These are phyloP conservation scores for Xanthia togata DNA, from an alignment of 2,888 invertebrate genomes.

Conservation along the genomic window DNA sequence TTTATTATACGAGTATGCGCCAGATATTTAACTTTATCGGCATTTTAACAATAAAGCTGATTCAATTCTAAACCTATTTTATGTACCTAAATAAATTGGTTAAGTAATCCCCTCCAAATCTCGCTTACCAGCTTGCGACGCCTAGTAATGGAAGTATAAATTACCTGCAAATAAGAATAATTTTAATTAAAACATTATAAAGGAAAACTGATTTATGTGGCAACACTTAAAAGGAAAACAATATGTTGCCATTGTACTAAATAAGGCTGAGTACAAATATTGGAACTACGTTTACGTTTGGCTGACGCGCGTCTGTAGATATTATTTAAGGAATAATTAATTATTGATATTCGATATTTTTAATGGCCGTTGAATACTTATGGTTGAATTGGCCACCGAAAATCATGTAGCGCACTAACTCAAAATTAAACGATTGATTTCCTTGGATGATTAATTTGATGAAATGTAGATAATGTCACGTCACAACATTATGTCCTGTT, in stretches of 20 bases:
- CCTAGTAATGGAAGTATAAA: constrained; percentile 44
- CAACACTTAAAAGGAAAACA: constrained; percentile 15
- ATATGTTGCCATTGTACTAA: constrained; percentile 27
- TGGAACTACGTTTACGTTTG: background rate
- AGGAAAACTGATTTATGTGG: constrained; percentile 19
- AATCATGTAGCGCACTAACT: background rate
- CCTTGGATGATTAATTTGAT: background rate
- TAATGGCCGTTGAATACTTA: background rate
- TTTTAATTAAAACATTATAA: constrained; percentile 18
- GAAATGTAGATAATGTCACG: background rate
- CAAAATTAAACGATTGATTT: background rate
- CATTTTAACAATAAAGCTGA: background rate
- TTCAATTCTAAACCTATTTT: background rate
- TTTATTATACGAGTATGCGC: too few relatives aligned
- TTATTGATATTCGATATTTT: background rate
- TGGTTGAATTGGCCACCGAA: background rate
- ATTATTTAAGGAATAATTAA: background rate
- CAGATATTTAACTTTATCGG: background rate
- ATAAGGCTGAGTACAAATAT: constrained; percentile 20
- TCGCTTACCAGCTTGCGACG: constrained; percentile 36
- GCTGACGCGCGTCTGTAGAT: constrained; percentile 12
- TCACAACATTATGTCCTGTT: background rate
- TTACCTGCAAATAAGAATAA: constrained; percentile 58
- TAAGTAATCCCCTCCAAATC: background rate
- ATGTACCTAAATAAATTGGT: constrained; percentile 16